Conservation (phyloP, 2,113 vertebrate species). For the Dolichotis patagonum region DNA sequence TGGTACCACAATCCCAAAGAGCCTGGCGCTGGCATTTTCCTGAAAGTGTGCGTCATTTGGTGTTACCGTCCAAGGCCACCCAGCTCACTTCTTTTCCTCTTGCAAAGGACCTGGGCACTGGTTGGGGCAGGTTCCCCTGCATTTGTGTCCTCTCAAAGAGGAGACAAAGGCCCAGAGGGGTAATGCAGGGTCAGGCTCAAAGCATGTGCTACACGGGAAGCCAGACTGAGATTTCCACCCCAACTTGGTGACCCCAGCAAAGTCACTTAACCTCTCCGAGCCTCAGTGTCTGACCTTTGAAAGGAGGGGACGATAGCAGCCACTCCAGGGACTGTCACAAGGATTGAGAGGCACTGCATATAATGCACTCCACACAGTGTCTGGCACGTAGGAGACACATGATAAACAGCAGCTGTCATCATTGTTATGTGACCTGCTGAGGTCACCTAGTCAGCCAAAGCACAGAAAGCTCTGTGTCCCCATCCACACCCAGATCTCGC, state of each 20-base stretch:
- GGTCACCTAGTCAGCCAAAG: background rate
- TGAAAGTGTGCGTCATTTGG: too few relatives aligned
- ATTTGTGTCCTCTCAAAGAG: too few relatives aligned
- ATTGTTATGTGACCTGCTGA: background rate
- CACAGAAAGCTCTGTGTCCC: background rate
- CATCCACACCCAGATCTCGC: background rate
- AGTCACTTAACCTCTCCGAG: background rate
- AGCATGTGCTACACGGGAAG: too few relatives aligned
- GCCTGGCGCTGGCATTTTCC: background rate
- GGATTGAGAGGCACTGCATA: fast-evolving
- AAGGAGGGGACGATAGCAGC: background rate
- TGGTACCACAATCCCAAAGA: fast-evolving
- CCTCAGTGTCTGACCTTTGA: background rate
- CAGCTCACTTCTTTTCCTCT: background rate
- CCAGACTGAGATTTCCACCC: background rate
- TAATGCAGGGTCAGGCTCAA: background rate
- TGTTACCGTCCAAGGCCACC: fast-evolving
- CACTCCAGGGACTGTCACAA: background rate
- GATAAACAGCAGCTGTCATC: background rate
- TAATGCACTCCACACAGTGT: fast-evolving
- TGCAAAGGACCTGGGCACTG: background rate
- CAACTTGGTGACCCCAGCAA: background rate
- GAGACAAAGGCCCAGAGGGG: too few relatives aligned
- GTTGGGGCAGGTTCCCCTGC: background rate
- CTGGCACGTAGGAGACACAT: fast-evolving